These are phyloP conservation scores for Atta cephalotes DNA, from an alignment of 1,140 invertebrate species.

Conservation along the genomic window DNA sequence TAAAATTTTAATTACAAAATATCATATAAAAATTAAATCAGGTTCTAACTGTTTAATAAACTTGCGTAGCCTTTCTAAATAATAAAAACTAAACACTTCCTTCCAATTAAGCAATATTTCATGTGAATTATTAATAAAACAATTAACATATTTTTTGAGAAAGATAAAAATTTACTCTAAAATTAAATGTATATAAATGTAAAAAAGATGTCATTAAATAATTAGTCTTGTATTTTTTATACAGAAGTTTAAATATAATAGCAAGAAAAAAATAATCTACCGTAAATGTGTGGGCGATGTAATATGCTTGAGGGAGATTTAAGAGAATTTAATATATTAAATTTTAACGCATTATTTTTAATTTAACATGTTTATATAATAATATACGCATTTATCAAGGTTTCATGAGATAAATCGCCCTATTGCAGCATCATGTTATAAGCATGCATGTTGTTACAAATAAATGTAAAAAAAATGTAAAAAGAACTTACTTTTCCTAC, in stretches of 20 bases:
- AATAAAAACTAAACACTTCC: background rate
- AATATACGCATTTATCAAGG: background rate
- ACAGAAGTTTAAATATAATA: background rate
- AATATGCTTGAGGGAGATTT: constrained; percentile 9
- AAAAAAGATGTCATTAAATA: constrained; percentile 9
- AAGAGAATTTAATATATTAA: constrained; percentile 3
- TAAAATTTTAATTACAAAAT: constrained; percentile 27
- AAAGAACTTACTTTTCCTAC: background rate
- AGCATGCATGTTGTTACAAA: background rate
- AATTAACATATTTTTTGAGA: background rate
- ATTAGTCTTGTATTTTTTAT: background rate
- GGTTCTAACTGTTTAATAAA: background rate
- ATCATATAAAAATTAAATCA: background rate
- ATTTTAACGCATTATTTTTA: background rate
- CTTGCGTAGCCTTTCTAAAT: background rate
- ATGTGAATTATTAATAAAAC: background rate
- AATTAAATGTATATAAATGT: background rate
- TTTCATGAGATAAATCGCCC: constrained; percentile 14
- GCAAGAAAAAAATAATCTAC: constrained; percentile 9
- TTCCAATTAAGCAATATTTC: background rate
- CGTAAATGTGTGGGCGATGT: background rate
- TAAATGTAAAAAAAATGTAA: background rate
- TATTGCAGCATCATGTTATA: background rate
- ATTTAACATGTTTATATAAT: constrained; percentile 5
- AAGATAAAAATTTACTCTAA: background rate